Percentiles rank a stretch among this genome's conserved stretches.
phyloP scores from a whole-genome alignment of 2,888 invertebrate genomes.

The Parnassius glacialis region DNA sequence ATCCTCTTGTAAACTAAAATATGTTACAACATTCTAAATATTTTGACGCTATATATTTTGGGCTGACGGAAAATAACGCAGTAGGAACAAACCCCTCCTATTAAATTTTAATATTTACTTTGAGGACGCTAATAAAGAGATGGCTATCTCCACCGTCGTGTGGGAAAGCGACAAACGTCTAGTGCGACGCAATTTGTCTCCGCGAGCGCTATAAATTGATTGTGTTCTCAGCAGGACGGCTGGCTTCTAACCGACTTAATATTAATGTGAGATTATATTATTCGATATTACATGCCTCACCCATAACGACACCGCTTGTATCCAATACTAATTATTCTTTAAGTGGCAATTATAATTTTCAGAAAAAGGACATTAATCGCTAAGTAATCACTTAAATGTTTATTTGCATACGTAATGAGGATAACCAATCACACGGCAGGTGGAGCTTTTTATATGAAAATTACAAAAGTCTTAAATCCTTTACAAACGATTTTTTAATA shows the following conservation, averaged over 20 bases:
- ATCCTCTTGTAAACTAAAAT: too few relatives aligned
- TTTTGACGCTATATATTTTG: too few relatives aligned
- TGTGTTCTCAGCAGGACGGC: conserved; percentile 63
- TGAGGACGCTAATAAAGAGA: conserved; percentile 26
- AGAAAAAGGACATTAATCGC: conserved; percentile 5
- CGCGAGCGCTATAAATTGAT: conserved; percentile 68
- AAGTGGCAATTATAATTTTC: conserved; percentile 21
- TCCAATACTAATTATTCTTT: conserved; percentile 21
- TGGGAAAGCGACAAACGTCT: conserved; percentile 46
- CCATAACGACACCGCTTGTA: conserved; percentile 13
- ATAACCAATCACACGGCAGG: conserved; percentile 5
- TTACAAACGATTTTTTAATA: too few relatives aligned
- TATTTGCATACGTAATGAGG: conserved; percentile 17
- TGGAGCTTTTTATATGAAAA: background rate
- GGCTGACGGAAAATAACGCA: too few relatives aligned
- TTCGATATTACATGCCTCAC: conserved; percentile 22
- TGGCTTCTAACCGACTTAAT: conserved; percentile 51
- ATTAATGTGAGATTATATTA: conserved; percentile 49
- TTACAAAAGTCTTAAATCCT: too few relatives aligned
- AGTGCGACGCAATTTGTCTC: conserved; percentile 62
- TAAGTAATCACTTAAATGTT: conserved; percentile 12
- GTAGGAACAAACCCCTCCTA: background rate
- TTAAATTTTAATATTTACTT: background rate
- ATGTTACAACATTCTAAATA: too few relatives aligned
- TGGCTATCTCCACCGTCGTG: conserved; percentile 44